Evolutionary conservation across 2,797 vertebrate species (phyloP).

Genomic region (Ibycter americanus): DNA sequence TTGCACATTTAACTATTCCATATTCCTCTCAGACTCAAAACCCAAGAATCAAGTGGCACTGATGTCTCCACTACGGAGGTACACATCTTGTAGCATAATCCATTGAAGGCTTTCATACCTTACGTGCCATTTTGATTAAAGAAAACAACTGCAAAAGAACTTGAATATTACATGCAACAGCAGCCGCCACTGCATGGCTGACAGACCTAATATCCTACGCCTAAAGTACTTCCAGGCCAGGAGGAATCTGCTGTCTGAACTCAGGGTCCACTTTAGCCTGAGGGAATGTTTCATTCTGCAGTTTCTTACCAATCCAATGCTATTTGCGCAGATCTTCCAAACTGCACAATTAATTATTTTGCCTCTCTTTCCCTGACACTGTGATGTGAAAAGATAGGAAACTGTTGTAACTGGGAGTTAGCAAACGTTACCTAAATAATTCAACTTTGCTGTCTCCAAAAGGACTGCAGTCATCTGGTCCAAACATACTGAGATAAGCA

Average conservation of each 20-base stretch:
- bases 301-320: not conserved
- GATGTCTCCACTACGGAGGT: not conserved
- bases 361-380: not conserved
- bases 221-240: not conserved
- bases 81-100: not conserved
- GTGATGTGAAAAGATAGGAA: not conserved
- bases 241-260: not conserved
- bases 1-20: not conserved
- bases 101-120: not conserved
- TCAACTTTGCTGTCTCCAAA: constrained; percentile 88
- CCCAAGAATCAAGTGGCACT: not conserved
- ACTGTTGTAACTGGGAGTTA: not conserved
- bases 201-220: not conserved
- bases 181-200: not conserved
- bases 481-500: constrained; percentile 97
- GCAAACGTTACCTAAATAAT: constrained; percentile 88
- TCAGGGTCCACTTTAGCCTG: not conserved
- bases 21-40: not conserved
- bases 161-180: not conserved
- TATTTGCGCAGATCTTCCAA: not conserved
- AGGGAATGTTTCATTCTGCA: not conserved
- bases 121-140: not conserved
- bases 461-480: constrained; percentile 87
- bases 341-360: not conserved
- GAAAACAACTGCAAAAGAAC: not conserved